phyloP scores from a whole-genome alignment of 1,140 invertebrate genomes.

The Pachyrhynchus sulphureomaculatus region DNA sequence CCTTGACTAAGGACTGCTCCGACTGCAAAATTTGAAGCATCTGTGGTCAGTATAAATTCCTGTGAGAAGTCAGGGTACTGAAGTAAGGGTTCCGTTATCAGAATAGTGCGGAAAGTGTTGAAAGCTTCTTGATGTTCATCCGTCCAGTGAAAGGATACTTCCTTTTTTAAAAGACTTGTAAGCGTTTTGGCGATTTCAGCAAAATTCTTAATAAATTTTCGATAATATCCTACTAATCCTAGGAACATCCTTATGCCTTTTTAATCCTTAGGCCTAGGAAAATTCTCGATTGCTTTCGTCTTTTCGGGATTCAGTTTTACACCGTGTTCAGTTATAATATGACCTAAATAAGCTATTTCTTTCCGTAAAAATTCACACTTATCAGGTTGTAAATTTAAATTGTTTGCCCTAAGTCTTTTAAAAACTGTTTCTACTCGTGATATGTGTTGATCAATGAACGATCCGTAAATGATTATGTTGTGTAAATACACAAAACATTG shows the following conservation, averaged over 20 bases:
- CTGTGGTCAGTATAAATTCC: constrained; percentile 36
- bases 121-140: constrained; percentile 4
- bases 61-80: constrained; percentile 42
- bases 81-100: constrained; percentile 39
- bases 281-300: too few relatives aligned
- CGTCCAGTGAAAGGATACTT: constrained; percentile 7
- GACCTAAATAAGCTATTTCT: constrained; percentile 32
- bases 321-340: too few relatives aligned
- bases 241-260: constrained; percentile 25
- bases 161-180: constrained; percentile 18
- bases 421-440: too few relatives aligned
- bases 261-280: too few relatives aligned
- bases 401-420: too few relatives aligned
- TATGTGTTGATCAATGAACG: constrained; percentile 43
- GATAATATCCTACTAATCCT: background rate
- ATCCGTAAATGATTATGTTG: constrained; percentile 44
- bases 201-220: too few relatives aligned
- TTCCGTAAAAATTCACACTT: too few relatives aligned
- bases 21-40: constrained; percentile 29
- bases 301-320: constrained; percentile 37
- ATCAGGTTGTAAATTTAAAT: constrained; percentile 31
- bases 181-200: too few relatives aligned
- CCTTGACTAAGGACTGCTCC: constrained; percentile 19
- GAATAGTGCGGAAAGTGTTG: background rate
- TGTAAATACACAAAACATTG: constrained; percentile 41